phyloP scores from a whole-genome alignment of 2,888 invertebrate species.

The Tenthredo amoena region DNA sequence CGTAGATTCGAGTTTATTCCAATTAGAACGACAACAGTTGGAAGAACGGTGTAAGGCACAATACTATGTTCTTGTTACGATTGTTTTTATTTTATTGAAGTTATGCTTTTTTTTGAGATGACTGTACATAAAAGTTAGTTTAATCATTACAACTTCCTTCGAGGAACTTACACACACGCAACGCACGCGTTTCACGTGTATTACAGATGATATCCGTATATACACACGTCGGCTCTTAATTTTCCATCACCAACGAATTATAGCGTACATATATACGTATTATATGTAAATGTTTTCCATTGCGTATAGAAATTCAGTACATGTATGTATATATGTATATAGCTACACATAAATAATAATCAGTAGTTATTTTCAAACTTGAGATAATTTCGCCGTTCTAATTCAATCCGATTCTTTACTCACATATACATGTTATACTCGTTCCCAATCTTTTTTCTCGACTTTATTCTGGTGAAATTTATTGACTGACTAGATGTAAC shows the following conservation, averaged over 20 bases:
- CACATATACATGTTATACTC: neutral
- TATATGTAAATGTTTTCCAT: constrained; percentile 1
- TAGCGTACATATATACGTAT: neutral
- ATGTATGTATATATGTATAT: neutral
- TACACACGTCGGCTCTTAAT: constrained; percentile 21
- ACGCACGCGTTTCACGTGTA: neutral
- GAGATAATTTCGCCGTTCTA: neutral
- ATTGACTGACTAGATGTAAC: constrained; percentile 44
- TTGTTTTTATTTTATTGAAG: neutral
- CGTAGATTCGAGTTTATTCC: constrained; percentile 32
- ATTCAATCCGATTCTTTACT: neutral
- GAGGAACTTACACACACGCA: constrained; percentile 11
- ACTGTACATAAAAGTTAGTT: constrained; percentile 43
- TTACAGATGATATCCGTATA: neutral
- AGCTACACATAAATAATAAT: neutral
- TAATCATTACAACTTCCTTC: constrained; percentile 49
- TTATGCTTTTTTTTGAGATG: constrained; percentile 17
- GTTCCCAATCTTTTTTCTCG: constrained; percentile 35
- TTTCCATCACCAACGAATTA: constrained; percentile 25
- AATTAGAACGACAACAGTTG: constrained; percentile 23
- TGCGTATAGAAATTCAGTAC: neutral
- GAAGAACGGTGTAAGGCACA: constrained; percentile 6
- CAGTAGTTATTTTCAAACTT: constrained; percentile 34
- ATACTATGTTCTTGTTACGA: neutral
- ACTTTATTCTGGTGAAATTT: constrained; percentile 45